phyloP scores from a whole-genome alignment of 2,797 vertebrate genomes.

The Pseudochirops corinnae region DNA sequence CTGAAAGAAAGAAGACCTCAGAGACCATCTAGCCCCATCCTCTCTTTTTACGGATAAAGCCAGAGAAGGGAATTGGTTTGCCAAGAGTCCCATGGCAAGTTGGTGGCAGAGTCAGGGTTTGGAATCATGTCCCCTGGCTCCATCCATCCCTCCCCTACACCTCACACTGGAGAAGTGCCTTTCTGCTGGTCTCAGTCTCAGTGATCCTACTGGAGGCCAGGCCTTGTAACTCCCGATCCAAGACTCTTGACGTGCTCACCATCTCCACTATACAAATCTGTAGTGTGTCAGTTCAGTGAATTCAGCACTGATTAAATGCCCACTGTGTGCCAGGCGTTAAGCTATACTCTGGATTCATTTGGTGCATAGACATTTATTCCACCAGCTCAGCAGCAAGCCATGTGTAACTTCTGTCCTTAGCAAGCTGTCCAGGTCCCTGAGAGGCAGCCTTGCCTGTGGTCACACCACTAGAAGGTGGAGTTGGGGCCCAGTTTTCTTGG shows the following conservation, averaged over 20 bases:
- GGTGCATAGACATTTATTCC: neutral
- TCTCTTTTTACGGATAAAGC: neutral
- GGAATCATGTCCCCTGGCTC: neutral
- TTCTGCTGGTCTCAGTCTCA: too few species aligned
- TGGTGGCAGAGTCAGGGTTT: neutral
- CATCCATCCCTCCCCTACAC: neutral
- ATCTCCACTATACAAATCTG: neutral
- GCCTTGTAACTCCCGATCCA: neutral
- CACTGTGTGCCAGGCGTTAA: too few species aligned
- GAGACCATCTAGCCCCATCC: neutral
- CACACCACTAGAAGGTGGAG: neutral
- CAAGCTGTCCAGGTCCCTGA: fast-evolving
- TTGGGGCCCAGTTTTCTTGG: neutral
- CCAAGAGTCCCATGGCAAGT: neutral
- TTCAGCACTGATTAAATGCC: neutral
- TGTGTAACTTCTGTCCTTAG: neutral
- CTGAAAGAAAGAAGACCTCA: neutral
- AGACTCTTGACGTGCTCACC: neutral
- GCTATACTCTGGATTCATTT: neutral
- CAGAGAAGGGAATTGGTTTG: neutral
- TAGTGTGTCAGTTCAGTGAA: neutral
- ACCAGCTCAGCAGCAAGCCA: neutral
- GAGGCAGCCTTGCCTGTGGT: neutral
- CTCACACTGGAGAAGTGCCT: too few species aligned
- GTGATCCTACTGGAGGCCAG: too few species aligned